These are phyloP conservation scores for Mylabris sibirica DNA, from an alignment of 2,888 invertebrate species.

Conservation along the genomic window DNA sequence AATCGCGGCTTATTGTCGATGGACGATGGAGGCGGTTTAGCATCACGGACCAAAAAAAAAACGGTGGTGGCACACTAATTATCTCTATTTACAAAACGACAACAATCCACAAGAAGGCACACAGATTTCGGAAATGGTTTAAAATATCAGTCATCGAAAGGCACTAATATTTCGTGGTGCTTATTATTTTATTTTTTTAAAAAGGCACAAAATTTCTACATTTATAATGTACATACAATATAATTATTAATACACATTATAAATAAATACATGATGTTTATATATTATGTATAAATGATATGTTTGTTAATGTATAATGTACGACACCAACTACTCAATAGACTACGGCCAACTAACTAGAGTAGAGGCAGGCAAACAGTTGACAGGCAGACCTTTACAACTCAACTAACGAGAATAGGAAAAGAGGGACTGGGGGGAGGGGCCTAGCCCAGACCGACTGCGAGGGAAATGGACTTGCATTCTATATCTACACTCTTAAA, in stretches of 20 bases:
- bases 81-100: not conserved
- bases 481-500: conserved; percentile 51
- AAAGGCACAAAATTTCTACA: not conserved
- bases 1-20: not conserved
- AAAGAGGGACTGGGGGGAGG: conserved; percentile 55
- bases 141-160: not conserved
- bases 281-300: conserved; percentile 52
- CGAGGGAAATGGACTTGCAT: conserved; percentile 55
- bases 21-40: not conserved
- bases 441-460: conserved; percentile 52
- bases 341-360: conserved; percentile 58
- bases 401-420: conserved; percentile 61
- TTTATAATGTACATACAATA: not conserved
- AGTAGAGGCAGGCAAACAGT: conserved; percentile 57
- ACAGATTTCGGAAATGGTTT: not conserved
- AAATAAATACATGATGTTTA: not conserved
- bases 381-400: conserved; percentile 63
- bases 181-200: not conserved
- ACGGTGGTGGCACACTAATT: not conserved
- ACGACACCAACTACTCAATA: conserved; percentile 42
- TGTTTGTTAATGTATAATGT: conserved; percentile 45
- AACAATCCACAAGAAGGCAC: not conserved
- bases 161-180: not conserved
- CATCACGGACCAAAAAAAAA: not conserved
- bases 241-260: not conserved